Evolutionary conservation across 2,888 invertebrate species (phyloP).

Genomic region (Caenorhabditis imperialis): DNA sequence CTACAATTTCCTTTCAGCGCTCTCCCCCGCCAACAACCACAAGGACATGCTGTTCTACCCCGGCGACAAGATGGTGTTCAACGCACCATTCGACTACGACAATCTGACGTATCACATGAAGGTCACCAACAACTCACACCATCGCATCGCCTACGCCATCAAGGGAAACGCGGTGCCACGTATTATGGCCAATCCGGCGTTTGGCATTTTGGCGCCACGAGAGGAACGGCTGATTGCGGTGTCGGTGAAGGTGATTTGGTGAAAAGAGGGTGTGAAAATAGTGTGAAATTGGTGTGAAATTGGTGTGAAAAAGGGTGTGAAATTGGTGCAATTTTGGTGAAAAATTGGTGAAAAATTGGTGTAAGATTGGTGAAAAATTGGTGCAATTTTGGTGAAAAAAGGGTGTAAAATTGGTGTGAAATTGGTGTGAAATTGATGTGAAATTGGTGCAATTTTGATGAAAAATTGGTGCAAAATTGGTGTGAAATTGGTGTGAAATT

Average conservation of each 20-base stretch:
- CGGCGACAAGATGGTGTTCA: constrained; percentile 40
- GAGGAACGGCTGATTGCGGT: constrained; percentile 44
- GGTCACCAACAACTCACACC: constrained; percentile 44
- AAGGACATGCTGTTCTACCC: constrained; percentile 51
- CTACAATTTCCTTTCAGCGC: constrained; percentile 29
- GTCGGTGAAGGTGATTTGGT: constrained; percentile 4
- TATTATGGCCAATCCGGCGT: constrained; percentile 53
- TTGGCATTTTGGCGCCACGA: constrained; percentile 29
- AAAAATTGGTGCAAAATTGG: too few species aligned
- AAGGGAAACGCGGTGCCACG: constrained; percentile 56
- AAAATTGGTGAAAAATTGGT: too few species aligned
- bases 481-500: too few species aligned
- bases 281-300: too few species aligned
- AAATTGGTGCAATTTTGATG: too few species aligned
- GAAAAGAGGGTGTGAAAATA: too few species aligned
- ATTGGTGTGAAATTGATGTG: too few species aligned
- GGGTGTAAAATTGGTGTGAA: too few species aligned
- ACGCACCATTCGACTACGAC: constrained; percentile 55
- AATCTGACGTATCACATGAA: constrained; percentile 58
- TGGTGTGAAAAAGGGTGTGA: too few species aligned
- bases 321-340: too few species aligned
- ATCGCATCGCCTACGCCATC: constrained; percentile 53
- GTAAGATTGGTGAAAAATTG: too few species aligned
- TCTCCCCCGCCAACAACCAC: constrained; percentile 33
- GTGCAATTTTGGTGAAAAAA: too few species aligned